Conservation (phyloP, 2,888 invertebrate species). For the Netelia virgata region DNA sequence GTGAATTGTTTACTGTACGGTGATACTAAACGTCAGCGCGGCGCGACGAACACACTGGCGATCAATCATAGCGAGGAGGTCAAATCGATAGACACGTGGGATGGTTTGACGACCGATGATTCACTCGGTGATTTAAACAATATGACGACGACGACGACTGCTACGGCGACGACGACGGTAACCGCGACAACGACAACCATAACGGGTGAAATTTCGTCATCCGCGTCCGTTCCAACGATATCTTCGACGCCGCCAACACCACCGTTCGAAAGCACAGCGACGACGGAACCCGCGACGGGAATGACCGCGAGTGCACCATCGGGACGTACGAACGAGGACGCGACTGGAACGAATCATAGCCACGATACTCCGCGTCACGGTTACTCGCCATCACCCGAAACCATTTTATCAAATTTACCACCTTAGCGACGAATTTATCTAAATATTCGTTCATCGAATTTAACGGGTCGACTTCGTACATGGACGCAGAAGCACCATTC, state of each 20-base stretch:
- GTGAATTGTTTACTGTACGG: slow-evolving; percentile 85
- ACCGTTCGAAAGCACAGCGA: slow-evolving; percentile 18
- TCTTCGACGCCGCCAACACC: slow-evolving; percentile 50
- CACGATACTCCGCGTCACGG: slow-evolving; percentile 75
- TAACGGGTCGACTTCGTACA: slow-evolving; percentile 60
- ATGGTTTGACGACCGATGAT: slow-evolving; percentile 73
- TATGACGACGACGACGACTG: slow-evolving; percentile 50
- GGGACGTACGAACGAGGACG: slow-evolving; percentile 64
- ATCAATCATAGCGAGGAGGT: slow-evolving; percentile 77
- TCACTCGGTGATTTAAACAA: slow-evolving; percentile 69
- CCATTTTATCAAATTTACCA: slow-evolving; percentile 81
- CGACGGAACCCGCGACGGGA: slow-evolving; percentile 12
- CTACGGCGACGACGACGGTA: slow-evolving; percentile 52
- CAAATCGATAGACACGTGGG: slow-evolving; percentile 81
- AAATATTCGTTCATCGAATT: slow-evolving; percentile 61
- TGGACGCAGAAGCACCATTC: slow-evolving; percentile 65
- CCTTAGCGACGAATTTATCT: slow-evolving; percentile 79
- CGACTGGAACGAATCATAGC: slow-evolving; percentile 64
- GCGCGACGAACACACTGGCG: slow-evolving; percentile 72
- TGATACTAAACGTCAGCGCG: slow-evolving; percentile 82
- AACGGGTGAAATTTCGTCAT: slow-evolving; percentile 17
- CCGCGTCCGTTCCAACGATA: slow-evolving; percentile 23
- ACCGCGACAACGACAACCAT: slow-evolving; percentile 58
- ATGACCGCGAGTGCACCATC: slow-evolving; percentile 68
- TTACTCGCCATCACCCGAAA: slow-evolving; percentile 80